Percentiles rank a stretch among this genome's conserved stretches.
Conservation (phyloP, 2,113 vertebrate species). For the Campylorhamphus procurvoides region DNA sequence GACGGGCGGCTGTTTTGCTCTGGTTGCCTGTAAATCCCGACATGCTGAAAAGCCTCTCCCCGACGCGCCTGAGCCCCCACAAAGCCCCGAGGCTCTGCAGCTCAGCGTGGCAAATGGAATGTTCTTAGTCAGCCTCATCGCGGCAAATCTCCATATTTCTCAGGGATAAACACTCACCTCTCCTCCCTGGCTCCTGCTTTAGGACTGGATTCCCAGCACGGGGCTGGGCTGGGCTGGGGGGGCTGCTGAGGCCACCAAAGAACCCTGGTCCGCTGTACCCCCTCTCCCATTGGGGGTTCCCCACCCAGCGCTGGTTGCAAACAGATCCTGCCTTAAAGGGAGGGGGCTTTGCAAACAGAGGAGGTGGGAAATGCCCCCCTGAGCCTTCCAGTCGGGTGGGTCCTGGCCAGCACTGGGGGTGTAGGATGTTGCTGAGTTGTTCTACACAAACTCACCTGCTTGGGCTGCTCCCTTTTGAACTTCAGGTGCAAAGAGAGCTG, state of each 20-base stretch:
- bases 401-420: rapidly evolving
- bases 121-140: conserved; percentile 41
- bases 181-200: background rate
- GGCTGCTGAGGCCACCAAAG: background rate
- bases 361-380: background rate
- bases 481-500: background rate
- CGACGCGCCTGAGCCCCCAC: conserved; percentile 11
- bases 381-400: background rate
- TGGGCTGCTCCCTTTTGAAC: background rate
- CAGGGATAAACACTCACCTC: conserved; percentile 45
- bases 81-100: background rate
- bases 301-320: rapidly evolving
- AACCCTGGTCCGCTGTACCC: rapidly evolving
- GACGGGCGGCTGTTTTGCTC: background rate
- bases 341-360: background rate
- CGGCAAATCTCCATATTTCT: conserved; percentile 27
- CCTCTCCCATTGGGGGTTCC: background rate
- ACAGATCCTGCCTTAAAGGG: background rate
- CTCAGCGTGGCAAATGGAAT: background rate
- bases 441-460: background rate
- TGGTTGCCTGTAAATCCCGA: conserved; percentile 8
- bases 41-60: background rate
- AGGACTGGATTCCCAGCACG: background rate
- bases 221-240: background rate
- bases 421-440: background rate